Percentiles rank a stretch among this genome's conserved stretches.
Conservation (phyloP, 2,888 invertebrate species). For the Cephus rjabovi region DNA sequence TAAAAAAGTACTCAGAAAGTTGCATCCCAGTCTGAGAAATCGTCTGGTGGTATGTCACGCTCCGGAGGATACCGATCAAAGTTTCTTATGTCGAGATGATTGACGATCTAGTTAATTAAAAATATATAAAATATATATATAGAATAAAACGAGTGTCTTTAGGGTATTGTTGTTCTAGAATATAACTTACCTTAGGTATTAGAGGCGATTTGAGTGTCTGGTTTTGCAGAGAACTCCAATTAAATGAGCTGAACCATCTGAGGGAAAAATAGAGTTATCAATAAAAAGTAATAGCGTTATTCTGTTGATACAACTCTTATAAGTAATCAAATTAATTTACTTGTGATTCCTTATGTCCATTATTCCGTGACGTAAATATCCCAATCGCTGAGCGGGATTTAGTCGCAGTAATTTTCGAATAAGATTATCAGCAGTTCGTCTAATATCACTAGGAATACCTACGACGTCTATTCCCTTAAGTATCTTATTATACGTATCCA, state of each 20-base stretch:
- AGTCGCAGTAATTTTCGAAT: constrained; percentile 86
- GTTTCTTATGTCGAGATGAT: constrained; percentile 81
- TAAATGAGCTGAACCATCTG: constrained; percentile 91
- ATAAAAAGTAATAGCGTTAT: neutral
- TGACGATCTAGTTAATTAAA: constrained; percentile 65
- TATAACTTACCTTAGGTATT: constrained; percentile 70
- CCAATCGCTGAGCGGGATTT: constrained; percentile 86
- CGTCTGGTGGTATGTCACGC: constrained; percentile 82
- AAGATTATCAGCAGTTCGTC: constrained; percentile 80
- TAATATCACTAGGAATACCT: constrained; percentile 81
- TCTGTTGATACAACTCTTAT: neutral
- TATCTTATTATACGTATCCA: constrained; percentile 92
- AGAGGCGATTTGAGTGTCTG: constrained; percentile 79
- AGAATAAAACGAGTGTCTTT: neutral
- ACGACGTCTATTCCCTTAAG: constrained; percentile 89
- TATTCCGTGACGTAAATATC: constrained; percentile 87
- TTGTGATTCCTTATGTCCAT: constrained; percentile 85
- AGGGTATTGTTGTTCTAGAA: neutral
- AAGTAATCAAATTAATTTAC: constrained; percentile 65
- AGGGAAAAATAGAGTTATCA: constrained; percentile 36
- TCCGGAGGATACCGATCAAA: constrained; percentile 88
- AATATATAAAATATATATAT: neutral
- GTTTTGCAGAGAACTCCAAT: constrained; percentile 82
- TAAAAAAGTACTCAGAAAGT: constrained; percentile 74
- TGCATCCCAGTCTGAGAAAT: constrained; percentile 88